Percentiles rank a stretch among this genome's conserved stretches.
phyloP scores from a whole-genome alignment of 2,797 vertebrate species.

The Tiaroga cobitis region DNA sequence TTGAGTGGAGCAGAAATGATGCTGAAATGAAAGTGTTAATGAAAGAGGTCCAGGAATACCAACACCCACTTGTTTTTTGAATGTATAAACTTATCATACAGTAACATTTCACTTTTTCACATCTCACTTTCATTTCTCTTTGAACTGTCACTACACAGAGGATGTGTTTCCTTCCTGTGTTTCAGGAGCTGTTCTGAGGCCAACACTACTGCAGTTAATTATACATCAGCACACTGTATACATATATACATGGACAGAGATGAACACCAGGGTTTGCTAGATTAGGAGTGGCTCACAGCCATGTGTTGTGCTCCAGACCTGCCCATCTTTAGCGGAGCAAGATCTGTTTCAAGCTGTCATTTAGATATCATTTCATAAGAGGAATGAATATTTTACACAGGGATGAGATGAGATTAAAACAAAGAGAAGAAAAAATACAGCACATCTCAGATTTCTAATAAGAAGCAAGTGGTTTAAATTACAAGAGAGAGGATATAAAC shows the following conservation, averaged over 20 bases:
- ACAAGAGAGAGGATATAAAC: constrained; percentile 78
- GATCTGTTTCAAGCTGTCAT: constrained; percentile 66
- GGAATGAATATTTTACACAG: constrained; percentile 55
- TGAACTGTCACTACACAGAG: constrained; percentile 34
- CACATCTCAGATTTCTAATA: constrained; percentile 80
- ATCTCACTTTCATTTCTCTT: constrained; percentile 57
- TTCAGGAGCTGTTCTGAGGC: constrained; percentile 8
- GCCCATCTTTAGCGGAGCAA: constrained; percentile 63
- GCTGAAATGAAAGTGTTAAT: not conserved
- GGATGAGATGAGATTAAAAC: constrained; percentile 17
- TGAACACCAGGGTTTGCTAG: constrained; percentile 12
- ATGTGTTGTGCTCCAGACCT: constrained; percentile 35
- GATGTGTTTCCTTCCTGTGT: constrained; percentile 42
- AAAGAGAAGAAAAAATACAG: constrained; percentile 33
- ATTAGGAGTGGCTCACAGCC: constrained; percentile 35
- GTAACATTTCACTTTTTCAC: constrained; percentile 49
- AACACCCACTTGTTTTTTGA: constrained; percentile 14
- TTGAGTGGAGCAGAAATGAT: not conserved
- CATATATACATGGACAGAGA: not conserved
- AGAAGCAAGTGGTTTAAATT: constrained; percentile 81
- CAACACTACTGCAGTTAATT: constrained; percentile 1
- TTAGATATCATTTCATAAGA: constrained; percentile 59
- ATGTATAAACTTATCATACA: constrained; percentile 3
- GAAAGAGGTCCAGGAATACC: not conserved
- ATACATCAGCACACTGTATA: constrained; percentile 1